Base-by-base conservation (phyloP, 2,797 vertebrate genomes). In the Odontamblyopus lacepedii region DNA sequence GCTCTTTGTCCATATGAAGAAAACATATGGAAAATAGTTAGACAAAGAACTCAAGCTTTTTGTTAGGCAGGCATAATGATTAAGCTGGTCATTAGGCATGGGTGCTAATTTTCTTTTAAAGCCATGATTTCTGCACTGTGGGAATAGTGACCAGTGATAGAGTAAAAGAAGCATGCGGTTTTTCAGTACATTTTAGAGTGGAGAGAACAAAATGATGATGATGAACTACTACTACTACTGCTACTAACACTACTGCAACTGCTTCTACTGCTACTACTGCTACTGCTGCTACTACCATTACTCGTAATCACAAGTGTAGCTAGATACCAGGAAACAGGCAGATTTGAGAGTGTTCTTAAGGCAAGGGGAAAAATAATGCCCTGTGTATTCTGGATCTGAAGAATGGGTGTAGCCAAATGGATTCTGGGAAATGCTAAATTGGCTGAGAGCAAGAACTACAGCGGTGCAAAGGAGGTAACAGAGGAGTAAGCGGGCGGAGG, bases 61-160 rank as follows among this genome's bases (percentile, higher is more conserved):
- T 44, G 41, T 44, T 48, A 48, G 44, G 12, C 44, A 13, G 44
- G 44, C 12, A 48, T 48, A 48, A 48, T 13, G 44, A 12, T 48
- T 15, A 44, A 44, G 11, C 9, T 44, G 12, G 9, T 44, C 41
- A 12, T 44, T 44, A 44, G 41, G 2, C 9, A 44, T 3, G 2
- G 41, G 8, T 0, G 11, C 41, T 44, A 44, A 44, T 44, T 32
- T 81, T 69, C 70, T 75, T 71, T 78, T 78, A 89, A 82, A 83
- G 76, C 82, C 38, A 63, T 62, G 70, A 81, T 81, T 76, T 63
- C 27, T 66, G 72, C 32, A 60, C 61, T 74, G 75, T 71, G 73
- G 73, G 77, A 73, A 72, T 5, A 66, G 61, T 51, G 68, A 6
- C 5, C 1, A 53, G 2, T 53, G 50, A 6, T 6, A 53, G 50